Evolutionary conservation across 1,140 invertebrate genomes (phyloP).

Genomic region (Helicoverpa armigera): DNA sequence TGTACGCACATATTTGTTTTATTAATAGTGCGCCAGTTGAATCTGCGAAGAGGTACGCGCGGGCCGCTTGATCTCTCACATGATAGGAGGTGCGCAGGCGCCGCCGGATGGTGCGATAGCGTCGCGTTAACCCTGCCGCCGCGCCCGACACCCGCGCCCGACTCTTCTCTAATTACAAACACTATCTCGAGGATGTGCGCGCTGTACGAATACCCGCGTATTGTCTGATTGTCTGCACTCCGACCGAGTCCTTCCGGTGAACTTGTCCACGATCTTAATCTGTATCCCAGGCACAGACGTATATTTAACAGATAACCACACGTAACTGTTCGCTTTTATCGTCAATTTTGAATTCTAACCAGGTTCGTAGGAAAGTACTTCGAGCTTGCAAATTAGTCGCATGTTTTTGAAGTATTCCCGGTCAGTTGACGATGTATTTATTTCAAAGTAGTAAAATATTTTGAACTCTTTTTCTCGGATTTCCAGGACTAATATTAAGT

Average conservation of each 20-base stretch:
- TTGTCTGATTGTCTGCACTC: constrained; percentile 73
- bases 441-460: no score
- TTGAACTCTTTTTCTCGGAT: no score
- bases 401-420: background rate
- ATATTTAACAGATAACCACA: constrained; percentile 30
- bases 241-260: constrained; percentile 66
- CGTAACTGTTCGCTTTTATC: constrained; percentile 19
- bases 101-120: constrained; percentile 77
- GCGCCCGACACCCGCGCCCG: constrained; percentile 42
- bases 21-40: constrained; percentile 34
- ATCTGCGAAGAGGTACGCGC: constrained; percentile 27
- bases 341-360: constrained; percentile 18
- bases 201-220: constrained; percentile 63
- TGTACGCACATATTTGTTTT: constrained; percentile 12
- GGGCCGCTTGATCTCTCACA: constrained; percentile 74
- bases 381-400: background rate
- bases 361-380: background rate
- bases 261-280: constrained; percentile 64
- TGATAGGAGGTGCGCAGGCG: constrained; percentile 70
- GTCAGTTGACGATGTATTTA: no score
- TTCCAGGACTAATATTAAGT: no score
- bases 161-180: constrained; percentile 78
- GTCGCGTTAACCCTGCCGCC: constrained; percentile 64
- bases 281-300: constrained; percentile 50
- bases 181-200: constrained; percentile 63